Conservation (phyloP, 1,140 invertebrate species). For the Dreissena rostriformis region DNA sequence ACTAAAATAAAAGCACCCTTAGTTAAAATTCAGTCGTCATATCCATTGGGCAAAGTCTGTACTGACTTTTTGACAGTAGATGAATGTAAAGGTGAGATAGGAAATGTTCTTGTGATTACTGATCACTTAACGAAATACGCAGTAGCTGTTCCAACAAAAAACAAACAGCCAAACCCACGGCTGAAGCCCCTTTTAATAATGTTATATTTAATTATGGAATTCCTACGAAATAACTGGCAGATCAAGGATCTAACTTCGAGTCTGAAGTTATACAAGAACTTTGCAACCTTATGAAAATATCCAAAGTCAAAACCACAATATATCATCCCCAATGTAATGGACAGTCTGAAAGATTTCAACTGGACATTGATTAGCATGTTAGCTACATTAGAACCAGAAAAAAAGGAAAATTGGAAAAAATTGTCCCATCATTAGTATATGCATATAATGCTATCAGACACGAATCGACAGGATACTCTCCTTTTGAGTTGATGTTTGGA, state of each 20-base stretch:
- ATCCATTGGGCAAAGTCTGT: no score
- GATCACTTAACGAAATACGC: no score
- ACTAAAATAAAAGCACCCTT: no score
- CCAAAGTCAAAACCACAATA: slow-evolving; percentile 38
- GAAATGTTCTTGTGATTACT: no score
- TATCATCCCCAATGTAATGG: slow-evolving; percentile 38
- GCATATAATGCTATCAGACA: slow-evolving; percentile 52
- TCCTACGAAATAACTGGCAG: slow-evolving; percentile 37
- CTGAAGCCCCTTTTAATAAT: slow-evolving; percentile 22
- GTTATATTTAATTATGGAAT: slow-evolving; percentile 42
- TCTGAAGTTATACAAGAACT: slow-evolving; percentile 32
- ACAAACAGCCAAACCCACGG: slow-evolving; percentile 53
- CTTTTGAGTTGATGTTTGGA: slow-evolving; percentile 39
- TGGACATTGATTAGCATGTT: slow-evolving; percentile 47
- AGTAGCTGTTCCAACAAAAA: no score
- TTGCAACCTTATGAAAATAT: slow-evolving; percentile 32
- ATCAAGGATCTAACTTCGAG: slow-evolving; percentile 51
- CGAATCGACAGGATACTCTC: slow-evolving; percentile 10
- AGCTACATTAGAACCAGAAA: slow-evolving; percentile 35
- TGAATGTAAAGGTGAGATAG: no score
- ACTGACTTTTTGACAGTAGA: no score
- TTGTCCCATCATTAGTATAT: slow-evolving; percentile 37
- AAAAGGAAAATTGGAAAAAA: slow-evolving; percentile 56
- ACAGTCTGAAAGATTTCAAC: slow-evolving; percentile 50
- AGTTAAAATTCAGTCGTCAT: no score